phyloP scores from a whole-genome alignment of 2,797 vertebrate species.

The Premnoplex brunnescens region DNA sequence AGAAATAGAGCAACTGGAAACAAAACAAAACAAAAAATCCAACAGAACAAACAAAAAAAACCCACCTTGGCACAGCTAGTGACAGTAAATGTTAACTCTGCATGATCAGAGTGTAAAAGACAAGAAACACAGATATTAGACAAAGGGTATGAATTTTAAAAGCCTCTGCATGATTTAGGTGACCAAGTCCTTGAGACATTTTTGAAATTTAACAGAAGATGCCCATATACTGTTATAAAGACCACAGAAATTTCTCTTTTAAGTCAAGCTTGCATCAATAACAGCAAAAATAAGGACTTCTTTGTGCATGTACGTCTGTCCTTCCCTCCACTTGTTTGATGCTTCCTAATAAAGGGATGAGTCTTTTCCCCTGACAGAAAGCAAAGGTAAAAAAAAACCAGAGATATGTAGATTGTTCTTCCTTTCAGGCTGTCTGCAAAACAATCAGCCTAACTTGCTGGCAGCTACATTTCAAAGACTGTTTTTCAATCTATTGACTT shows the following conservation, averaged over 20 bases:
- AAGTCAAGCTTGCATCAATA: not conserved
- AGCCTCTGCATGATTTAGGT: not conserved
- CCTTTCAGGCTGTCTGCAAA: not conserved
- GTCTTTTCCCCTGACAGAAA: not conserved
- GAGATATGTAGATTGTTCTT: not conserved
- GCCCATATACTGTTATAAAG: not conserved
- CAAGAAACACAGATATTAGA: not conserved
- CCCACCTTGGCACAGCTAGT: not conserved
- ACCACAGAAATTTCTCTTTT: not conserved
- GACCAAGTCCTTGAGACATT: not conserved
- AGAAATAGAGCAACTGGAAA: not conserved
- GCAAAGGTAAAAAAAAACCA: conserved; percentile 24
- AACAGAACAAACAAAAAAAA: not conserved
- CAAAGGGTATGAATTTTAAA: not conserved
- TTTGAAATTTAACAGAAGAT: not conserved
- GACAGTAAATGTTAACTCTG: not conserved
- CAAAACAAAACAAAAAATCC: not conserved
- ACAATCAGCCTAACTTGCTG: conserved; percentile 9
- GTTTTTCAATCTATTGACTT: conserved; percentile 29
- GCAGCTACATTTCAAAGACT: not conserved
- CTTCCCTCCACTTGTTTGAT: not conserved
- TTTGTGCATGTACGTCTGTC: not conserved
- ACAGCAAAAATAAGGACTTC: not conserved
- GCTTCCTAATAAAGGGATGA: not conserved
- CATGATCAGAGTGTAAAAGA: not conserved